These are phyloP conservation scores for Balearica regulorum DNA, from an alignment of 2,797 vertebrate species.

Conservation along the genomic window DNA sequence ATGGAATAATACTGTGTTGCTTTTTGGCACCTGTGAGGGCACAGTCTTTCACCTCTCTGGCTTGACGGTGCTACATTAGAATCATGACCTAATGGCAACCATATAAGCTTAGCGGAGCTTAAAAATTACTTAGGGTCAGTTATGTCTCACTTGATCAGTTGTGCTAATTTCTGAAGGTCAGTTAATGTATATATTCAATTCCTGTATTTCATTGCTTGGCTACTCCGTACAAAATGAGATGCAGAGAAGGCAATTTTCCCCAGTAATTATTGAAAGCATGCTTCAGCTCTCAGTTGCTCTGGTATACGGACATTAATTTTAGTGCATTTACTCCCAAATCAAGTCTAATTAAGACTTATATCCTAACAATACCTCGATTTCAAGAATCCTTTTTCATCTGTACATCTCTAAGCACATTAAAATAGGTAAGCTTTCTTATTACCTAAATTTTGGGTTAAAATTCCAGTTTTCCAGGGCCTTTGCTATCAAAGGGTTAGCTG, in stretches of 20 bases:
- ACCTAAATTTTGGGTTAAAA: not conserved
- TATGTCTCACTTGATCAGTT: not conserved
- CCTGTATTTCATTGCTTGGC: conserved; percentile 2
- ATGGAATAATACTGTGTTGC: not conserved
- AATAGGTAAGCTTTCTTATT: not conserved
- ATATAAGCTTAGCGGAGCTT: not conserved
- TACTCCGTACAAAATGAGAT: not conserved
- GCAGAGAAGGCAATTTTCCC: conserved; percentile 4
- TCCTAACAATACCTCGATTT: not conserved
- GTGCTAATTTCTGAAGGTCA: conserved; percentile 7
- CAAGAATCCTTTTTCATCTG: not conserved
- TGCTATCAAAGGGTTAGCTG: not conserved
- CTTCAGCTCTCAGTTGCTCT: not conserved
- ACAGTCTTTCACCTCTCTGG: not conserved
- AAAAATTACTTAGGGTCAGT: not conserved
- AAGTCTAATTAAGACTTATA: not conserved
- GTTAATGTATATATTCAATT: conserved; percentile 30
- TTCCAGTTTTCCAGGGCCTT: not conserved
- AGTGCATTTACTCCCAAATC: not conserved
- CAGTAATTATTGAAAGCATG: not conserved
- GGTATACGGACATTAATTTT: not conserved
- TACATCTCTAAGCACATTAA: not conserved
- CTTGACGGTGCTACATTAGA: not conserved
- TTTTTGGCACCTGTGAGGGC: not conserved
- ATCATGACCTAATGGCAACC: not conserved